Percentiles rank a stretch among this genome's conserved stretches.
These are phyloP conservation scores for Thumatha senex DNA, from an alignment of 2,888 invertebrate genomes.

Conservation along the genomic window DNA sequence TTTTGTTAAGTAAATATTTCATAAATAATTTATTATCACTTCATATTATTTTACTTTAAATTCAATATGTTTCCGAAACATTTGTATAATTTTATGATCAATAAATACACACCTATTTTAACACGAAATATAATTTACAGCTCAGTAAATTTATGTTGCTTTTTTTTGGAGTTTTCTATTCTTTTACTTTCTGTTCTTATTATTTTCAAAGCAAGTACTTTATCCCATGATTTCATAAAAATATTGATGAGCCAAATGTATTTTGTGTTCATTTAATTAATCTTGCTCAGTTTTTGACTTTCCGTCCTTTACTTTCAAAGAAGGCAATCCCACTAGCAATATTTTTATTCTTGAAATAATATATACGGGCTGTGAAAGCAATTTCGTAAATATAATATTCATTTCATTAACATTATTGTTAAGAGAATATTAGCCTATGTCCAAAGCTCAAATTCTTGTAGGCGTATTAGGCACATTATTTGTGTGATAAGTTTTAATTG, in stretches of 20 bases:
- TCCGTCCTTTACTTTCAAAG: conserved; percentile 66
- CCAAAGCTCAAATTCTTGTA: conserved; percentile 39
- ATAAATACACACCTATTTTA: too few species aligned
- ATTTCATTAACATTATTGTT: conserved; percentile 27
- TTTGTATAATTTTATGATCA: too few species aligned
- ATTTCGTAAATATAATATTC: conserved; percentile 12
- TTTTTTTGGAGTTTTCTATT: too few species aligned
- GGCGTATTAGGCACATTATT: conserved; percentile 24
- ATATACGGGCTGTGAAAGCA: conserved; percentile 62
- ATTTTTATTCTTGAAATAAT: conserved; percentile 43
- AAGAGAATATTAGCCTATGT: conserved; percentile 35
- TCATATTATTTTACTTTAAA: too few species aligned
- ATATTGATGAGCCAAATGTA: background rate
- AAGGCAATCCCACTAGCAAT: conserved; percentile 27
- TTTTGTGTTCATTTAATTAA: conserved; percentile 23
- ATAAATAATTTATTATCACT: too few species aligned
- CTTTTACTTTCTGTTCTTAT: too few species aligned
- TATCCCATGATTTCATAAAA: too few species aligned
- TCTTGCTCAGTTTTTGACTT: conserved; percentile 70
- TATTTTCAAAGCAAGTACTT: too few species aligned
- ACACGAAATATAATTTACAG: too few species aligned
- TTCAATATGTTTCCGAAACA: too few species aligned
- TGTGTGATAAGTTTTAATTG: conserved; percentile 14
- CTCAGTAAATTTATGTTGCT: too few species aligned
- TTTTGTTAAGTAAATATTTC: too few species aligned